Evolutionary conservation across 2,888 invertebrate species (phyloP), one percentile per base, ranked within the genome.

Genomic region (Epirrhoe alternata): DNA sequence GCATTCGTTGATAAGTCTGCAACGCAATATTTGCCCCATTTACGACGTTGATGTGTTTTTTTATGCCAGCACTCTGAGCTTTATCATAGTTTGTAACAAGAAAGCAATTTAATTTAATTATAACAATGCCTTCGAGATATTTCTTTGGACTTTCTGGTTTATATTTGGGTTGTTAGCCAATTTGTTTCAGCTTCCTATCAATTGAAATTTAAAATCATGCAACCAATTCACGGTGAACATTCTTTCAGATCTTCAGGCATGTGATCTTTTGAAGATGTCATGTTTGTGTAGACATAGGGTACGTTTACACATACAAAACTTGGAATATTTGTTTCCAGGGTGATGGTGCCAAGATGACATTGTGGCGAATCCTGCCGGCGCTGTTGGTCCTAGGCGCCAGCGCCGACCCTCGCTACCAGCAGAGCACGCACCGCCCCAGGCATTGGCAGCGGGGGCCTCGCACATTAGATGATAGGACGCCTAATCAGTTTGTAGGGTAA

Each of bases 261-360:
- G 12, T 42, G 35, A 35, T 35, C 7, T 10, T 35, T 35, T 35
- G 35, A 8, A 35, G 8, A 35, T 35, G 10, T 35, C 35, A 0
- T 33, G 33, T 12, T 10, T 5, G 38, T 12, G 12, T 12, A 42
- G 3, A 12, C 12, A 42, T 10, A 4, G 33, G 24, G 12, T 1
- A 42, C 38, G 8, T 45, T 10, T 6, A 47, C 47, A 47, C 16
- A 8, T 16, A 14, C 14, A 1, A 14, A 47, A 2, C 14, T 12
- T 47, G 5, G 6, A 14, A 47, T 6, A 12, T 42, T 5, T 52
- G 69, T 72, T 73, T 65, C 0, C 82, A 92, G 92, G 91, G 90
- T 92, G 91, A 92, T 91, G 92, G 90, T 88, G 87, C 83, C 87
- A 87, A 86, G 85, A 90, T 90, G 90, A 88, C 82, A 82, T 79